Percentiles rank a stretch among this genome's conserved stretches.
phyloP scores from a whole-genome alignment of 2,113 vertebrate species.

The Pavo muticus region DNA sequence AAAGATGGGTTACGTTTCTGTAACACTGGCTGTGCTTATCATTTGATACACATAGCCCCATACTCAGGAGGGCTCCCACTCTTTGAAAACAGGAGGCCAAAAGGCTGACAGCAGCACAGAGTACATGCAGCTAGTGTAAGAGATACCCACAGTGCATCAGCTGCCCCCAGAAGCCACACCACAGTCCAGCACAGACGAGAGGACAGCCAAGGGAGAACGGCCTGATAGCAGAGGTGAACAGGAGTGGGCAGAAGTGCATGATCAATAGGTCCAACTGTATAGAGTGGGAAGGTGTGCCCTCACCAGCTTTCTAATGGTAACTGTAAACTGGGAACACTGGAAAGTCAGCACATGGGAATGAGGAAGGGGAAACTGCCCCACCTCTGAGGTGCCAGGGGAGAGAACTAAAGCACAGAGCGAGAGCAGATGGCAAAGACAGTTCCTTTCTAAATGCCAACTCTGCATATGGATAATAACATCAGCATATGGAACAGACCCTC shows the following conservation, averaged over 20 bases:
- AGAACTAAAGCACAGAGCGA: not conserved
- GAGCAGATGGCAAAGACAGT: not conserved
- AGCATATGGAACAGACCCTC: not conserved
- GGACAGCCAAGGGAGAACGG: not conserved
- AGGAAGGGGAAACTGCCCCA: not conserved
- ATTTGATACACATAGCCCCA: not conserved
- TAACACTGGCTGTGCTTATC: not conserved
- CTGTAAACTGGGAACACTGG: slow-evolving; percentile 27
- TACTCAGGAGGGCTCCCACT: accelerated
- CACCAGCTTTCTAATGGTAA: not conserved
- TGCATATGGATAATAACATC: not conserved
- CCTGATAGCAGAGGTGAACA: not conserved
- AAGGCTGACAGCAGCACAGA: not conserved
- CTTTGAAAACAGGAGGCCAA: not conserved
- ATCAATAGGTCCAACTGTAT: not conserved
- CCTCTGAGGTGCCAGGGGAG: not conserved
- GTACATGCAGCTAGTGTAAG: not conserved
- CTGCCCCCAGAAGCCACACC: not conserved
- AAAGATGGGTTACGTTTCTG: not conserved
- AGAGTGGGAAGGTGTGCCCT: not conserved
- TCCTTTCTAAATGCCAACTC: not conserved
- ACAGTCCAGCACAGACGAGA: not conserved
- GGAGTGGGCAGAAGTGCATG: not conserved
- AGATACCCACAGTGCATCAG: not conserved
- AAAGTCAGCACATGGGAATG: slow-evolving; percentile 33